phyloP scores from a whole-genome alignment of 2,888 invertebrate genomes.

The Spodoptera picta region DNA sequence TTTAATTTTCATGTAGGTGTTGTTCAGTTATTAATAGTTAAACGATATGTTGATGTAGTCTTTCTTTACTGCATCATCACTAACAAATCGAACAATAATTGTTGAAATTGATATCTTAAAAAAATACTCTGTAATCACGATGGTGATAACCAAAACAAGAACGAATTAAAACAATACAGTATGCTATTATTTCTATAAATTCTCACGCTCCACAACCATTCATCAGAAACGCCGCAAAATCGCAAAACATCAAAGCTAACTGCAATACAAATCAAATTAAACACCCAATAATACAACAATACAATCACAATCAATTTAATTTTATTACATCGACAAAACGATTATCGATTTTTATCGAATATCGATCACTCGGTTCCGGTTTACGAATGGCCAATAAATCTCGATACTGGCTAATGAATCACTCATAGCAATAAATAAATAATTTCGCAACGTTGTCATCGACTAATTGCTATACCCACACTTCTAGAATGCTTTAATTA shows the following conservation, averaged over 20 bases:
- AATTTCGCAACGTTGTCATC: constrained; percentile 41
- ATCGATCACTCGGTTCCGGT: constrained; percentile 36
- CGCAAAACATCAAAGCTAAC: constrained; percentile 13
- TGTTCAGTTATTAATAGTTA: not conserved
- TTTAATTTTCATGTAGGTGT: not conserved
- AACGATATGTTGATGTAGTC: no score
- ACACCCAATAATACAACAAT: constrained; percentile 8
- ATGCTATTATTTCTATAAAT: not conserved
- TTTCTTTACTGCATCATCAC: no score
- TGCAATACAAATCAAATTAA: constrained; percentile 17
- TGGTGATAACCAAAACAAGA: no score
- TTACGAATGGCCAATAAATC: constrained; percentile 30
- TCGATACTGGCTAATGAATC: constrained; percentile 33
- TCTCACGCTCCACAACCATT: constrained; percentile 3
- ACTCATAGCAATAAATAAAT: constrained; percentile 41
- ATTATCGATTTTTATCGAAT: constrained; percentile 22
- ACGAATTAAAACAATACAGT: no score
- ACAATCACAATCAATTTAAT: constrained; percentile 28
- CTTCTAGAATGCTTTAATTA: constrained; percentile 44
- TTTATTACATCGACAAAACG: constrained; percentile 26
- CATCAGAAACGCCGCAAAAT: constrained; percentile 1
- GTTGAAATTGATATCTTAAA: no score
- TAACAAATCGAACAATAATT: no score
- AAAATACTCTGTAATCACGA: no score
- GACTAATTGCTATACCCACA: constrained; percentile 36